Conservation (phyloP, 2,797 vertebrate species). For the Eurystomus glaucurus region DNA sequence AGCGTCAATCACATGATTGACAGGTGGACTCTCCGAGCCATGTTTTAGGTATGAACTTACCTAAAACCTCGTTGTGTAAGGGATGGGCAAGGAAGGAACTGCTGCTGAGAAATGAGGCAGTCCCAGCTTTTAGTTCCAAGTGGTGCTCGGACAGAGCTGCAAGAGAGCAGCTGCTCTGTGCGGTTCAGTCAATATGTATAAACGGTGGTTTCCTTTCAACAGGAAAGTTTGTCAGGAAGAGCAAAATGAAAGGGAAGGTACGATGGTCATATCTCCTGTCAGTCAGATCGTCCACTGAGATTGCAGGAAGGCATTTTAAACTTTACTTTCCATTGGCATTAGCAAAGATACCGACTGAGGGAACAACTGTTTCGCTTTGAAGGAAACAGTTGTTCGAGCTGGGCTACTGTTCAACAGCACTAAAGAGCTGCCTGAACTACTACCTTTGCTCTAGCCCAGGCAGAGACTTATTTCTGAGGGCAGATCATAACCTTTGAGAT, state of each 20-base stretch:
- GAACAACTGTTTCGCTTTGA: conserved; percentile 13
- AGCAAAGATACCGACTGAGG: neutral
- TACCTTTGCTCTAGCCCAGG: neutral
- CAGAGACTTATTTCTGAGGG: neutral
- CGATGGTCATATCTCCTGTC: neutral
- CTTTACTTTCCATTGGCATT: neutral
- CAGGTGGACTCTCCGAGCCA: neutral
- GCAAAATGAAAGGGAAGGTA: neutral
- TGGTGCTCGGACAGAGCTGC: neutral
- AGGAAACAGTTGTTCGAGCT: conserved; percentile 14
- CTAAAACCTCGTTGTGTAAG: neutral
- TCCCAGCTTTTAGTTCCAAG: neutral
- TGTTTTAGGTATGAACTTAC: accelerated
- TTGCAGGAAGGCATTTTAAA: conserved; percentile 17
- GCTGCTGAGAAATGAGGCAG: neutral
- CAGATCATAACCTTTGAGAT: neutral
- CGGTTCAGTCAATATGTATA: neutral
- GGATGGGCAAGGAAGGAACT: neutral
- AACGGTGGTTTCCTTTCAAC: neutral
- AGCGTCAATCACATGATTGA: neutral
- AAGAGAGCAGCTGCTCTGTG: neutral
- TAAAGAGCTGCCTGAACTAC: neutral
- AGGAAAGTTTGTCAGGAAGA: neutral
- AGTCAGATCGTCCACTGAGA: neutral
- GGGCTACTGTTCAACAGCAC: neutral